These are phyloP conservation scores for Carassius carassius DNA, from an alignment of 2,113 vertebrate genomes.

Conservation along the genomic window DNA sequence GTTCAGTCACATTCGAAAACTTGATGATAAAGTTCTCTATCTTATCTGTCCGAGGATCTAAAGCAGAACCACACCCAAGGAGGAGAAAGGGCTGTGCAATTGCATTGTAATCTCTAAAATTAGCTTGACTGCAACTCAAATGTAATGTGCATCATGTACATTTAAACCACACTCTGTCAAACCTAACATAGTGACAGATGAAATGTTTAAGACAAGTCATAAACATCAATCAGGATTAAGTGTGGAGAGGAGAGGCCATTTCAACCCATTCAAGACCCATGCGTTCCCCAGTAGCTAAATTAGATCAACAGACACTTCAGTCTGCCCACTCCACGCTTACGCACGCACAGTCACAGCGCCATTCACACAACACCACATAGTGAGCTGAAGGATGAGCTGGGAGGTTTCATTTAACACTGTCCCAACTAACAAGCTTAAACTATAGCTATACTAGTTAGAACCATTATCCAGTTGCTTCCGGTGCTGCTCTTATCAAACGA, in stretches of 20 bases:
- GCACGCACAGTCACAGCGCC: slow-evolving; percentile 6
- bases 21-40: background rate
- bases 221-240: slow-evolving; percentile 1
- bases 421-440: no score
- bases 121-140: background rate
- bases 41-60: background rate
- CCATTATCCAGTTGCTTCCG: no score
- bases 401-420: background rate
- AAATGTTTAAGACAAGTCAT: background rate
- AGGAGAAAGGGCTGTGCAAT: background rate
- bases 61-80: background rate
- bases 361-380: background rate
- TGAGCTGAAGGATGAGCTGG: background rate
- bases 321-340: background rate
- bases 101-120: background rate
- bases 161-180: background rate
- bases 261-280: slow-evolving; percentile 6
- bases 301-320: slow-evolving; percentile 15
- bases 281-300: slow-evolving; percentile 31
- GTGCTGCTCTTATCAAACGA: no score
- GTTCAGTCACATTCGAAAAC: background rate
- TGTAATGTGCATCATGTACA: background rate
- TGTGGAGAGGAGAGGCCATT: slow-evolving; percentile 9
- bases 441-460: no score
- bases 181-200: background rate